phyloP scores from a whole-genome alignment of 1,140 invertebrate genomes.

The Bathynomus jamesi region DNA sequence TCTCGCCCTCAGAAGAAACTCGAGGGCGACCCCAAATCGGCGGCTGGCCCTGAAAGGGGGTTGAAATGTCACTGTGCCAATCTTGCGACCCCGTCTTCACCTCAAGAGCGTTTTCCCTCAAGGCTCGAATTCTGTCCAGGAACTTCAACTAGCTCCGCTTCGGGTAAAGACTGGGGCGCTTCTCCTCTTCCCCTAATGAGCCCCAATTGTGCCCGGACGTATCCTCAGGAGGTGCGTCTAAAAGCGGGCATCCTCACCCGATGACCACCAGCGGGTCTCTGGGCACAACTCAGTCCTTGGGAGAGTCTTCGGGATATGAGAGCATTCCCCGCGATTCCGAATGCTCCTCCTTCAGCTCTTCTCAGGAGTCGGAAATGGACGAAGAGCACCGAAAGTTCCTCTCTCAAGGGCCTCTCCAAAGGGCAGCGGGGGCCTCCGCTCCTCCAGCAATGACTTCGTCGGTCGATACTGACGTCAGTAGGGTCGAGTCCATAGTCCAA shows the following conservation, averaged over 20 bases:
- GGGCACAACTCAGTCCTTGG: constrained; percentile 44
- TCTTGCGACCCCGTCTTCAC: constrained; percentile 61
- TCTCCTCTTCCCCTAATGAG: background rate
- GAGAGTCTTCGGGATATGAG: constrained; percentile 79
- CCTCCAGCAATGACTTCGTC: background rate
- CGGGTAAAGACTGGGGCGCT: background rate
- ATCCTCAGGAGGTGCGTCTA: background rate
- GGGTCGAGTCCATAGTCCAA: background rate
- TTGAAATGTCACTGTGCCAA: constrained; percentile 55
- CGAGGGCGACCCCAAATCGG: too few relatives aligned
- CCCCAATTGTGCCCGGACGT: background rate
- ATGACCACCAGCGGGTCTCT: constrained; percentile 33
- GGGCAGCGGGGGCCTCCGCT: background rate
- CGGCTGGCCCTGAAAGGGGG: background rate
- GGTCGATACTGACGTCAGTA: background rate
- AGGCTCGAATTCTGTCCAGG: background rate
- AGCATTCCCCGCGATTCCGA: constrained; percentile 68
- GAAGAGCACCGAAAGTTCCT: constrained; percentile 27
- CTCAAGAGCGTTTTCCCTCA: background rate
- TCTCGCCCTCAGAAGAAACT: background rate
- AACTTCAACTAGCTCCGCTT: background rate
- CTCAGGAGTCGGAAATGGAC: constrained; percentile 57
- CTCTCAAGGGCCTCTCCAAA: background rate
- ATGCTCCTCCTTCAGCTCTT: constrained; percentile 65
- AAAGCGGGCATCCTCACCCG: constrained; percentile 1